Percentiles rank a stretch among this genome's conserved stretches.
Evolutionary conservation across 2,797 vertebrate genomes (phyloP).

Genomic region (Nannoperca australis): DNA sequence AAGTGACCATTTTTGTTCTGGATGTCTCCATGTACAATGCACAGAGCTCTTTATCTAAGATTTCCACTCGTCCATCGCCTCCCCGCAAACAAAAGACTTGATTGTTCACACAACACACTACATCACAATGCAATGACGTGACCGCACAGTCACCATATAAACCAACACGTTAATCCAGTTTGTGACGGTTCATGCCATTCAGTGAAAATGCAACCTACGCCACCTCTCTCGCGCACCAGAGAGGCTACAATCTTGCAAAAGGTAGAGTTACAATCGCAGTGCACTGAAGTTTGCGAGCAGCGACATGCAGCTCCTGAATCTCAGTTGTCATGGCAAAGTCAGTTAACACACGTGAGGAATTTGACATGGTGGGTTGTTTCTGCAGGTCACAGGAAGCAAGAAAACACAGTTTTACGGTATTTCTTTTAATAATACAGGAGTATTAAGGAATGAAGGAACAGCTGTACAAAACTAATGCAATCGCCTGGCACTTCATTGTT

Average conservation of each 20-base stretch:
- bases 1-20: constrained; percentile 29
- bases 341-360: constrained; percentile 31
- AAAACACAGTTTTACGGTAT: constrained; percentile 4
- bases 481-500: not conserved
- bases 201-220: constrained; percentile 47
- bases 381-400: not conserved
- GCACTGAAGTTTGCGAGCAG: constrained; percentile 53
- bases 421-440: too few relatives aligned
- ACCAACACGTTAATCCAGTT: constrained; percentile 81
- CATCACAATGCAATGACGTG: constrained; percentile 68
- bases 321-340: constrained; percentile 48
- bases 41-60: constrained; percentile 53
- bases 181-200: constrained; percentile 62
- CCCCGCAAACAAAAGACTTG: constrained; percentile 62
- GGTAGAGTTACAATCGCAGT: constrained; percentile 55
- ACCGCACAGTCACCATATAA: constrained; percentile 53
- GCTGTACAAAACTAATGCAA: not conserved
- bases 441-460: not conserved
- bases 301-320: constrained; percentile 59
- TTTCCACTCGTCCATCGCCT: constrained; percentile 43
- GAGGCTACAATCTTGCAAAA: constrained; percentile 50
- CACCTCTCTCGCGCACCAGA: constrained; percentile 28
- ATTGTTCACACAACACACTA: constrained; percentile 47
- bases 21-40: constrained; percentile 30
- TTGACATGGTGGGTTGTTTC: not conserved